These are phyloP conservation scores for Halesus radiatus DNA, from an alignment of 1,140 invertebrate species.

Conservation along the genomic window DNA sequence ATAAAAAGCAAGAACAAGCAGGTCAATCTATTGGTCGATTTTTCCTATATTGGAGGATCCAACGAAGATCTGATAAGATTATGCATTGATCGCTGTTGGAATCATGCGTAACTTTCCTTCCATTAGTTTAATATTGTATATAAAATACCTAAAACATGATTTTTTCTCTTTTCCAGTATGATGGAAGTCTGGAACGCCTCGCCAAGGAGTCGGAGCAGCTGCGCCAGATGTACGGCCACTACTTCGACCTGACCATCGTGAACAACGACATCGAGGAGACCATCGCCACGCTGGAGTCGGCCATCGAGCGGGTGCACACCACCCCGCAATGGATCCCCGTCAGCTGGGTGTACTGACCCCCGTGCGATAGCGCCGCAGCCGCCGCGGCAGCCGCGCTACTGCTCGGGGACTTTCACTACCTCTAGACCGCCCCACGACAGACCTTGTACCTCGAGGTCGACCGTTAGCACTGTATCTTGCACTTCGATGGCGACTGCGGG, in stretches of 20 bases:
- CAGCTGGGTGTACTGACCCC: slow-evolving; percentile 93
- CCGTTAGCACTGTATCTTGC: background rate
- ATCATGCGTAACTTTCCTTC: too few species aligned
- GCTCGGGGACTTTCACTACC: slow-evolving; percentile 57
- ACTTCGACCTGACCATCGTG: slow-evolving; percentile 97
- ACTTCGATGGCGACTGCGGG: background rate
- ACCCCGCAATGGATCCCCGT: slow-evolving; percentile 96
- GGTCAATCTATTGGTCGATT: too few species aligned
- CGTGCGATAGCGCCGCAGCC: slow-evolving; percentile 55
- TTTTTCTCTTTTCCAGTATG: slow-evolving; percentile 81
- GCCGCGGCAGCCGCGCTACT: slow-evolving; percentile 54
- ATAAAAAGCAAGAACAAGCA: too few species aligned
- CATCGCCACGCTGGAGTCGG: slow-evolving; percentile 90
- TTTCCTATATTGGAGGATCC: too few species aligned
- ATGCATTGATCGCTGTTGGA: too few species aligned
- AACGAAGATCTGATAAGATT: too few species aligned
- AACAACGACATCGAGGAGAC: slow-evolving; percentile 99
- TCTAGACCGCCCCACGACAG: slow-evolving; percentile 28
- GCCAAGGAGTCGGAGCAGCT: slow-evolving; percentile 96
- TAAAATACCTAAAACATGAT: too few species aligned
- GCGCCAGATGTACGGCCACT: slow-evolving; percentile 96
- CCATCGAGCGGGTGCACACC: slow-evolving; percentile 90
- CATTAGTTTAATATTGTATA: too few species aligned
- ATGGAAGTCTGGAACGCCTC: slow-evolving; percentile 95
- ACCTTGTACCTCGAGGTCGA: background rate